Base-by-base conservation (phyloP, 2,888 invertebrate genomes). In the Girardia tigrina region DNA sequence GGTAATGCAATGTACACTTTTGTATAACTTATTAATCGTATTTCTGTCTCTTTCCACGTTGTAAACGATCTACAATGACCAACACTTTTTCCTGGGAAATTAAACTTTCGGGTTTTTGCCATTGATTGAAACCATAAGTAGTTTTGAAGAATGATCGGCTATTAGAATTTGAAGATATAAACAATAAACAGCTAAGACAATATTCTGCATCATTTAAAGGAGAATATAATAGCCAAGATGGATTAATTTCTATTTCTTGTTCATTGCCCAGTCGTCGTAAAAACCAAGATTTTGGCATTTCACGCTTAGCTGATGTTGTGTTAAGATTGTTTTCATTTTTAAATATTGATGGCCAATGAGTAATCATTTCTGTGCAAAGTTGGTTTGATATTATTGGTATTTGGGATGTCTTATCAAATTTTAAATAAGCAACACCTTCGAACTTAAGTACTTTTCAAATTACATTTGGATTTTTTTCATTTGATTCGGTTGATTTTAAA, bases 51-150 rank as follows among this genome's bases (percentile, higher is more conserved):
- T 71, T 71, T 71, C 71, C 16, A 71, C 16, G 14, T 27, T 28
- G 71, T 28, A 71, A 71, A 71, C 28, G 71, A 27, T 71, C n/a
- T n/a, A n/a, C n/a, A n/a, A n/a, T 56, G n/a, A n/a, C n/a, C n/a
- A n/a, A n/a, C n/a, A n/a, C n/a, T 56, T 23, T 56, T 56, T 56
- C 56, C n/a, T 56, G 56, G 56, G 2, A 20, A 56, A 56, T 16
- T 12, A 56, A 56, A 20, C 23, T 56, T 20, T 56, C 56, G 6
- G n/a, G n/a, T 56, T 56, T 12, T 4, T 12, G n/a, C 56, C 8
- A 56, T 56, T 56, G n/a, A 56, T 56, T 56, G 23, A 56, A 56
- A 56, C 56, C n/a, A 56, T n/a, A 56, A 2, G 56, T 56, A 20
- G 16, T 36, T 36, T 20, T 56, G n/a, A 56, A 56, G 23, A 23